Base-by-base conservation (phyloP, 37 sponge, comb jelly and placozoan species). In the Agelas oroides region DNA sequence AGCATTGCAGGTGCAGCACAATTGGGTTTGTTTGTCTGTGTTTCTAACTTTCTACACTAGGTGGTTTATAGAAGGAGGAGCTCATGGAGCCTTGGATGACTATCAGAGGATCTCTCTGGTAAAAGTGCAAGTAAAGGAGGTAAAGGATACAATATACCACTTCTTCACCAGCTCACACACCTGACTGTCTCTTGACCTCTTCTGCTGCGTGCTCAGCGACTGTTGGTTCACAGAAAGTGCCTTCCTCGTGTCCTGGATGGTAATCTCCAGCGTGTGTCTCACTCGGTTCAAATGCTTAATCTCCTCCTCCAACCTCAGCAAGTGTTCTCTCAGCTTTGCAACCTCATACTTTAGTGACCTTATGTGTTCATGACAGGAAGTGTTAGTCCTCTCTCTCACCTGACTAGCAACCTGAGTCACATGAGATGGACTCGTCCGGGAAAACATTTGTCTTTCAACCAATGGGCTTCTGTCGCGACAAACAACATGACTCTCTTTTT, bases 231-330 rank as follows among this genome's bases (percentile, higher is more conserved):
- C 70, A 21, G 91, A 90, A 8, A 90, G 55, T 11, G 59, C 25
- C 62, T 75, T 80, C 61, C 91, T 71, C 11, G 80, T 32, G 33
- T 90, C 91, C 70, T 75, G 81, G 1, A 90, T 36, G 52, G 81
- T 53, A 21, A 69, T 21, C 62, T 84, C 91, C 60, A 90, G 76
- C 12, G 82, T 59, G 14, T 55, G 23, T 32, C 71, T 64, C 1
- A 76, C 81, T 41, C 80, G 68, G 18, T 11, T 85, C 69, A 64
- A 19, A 0, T 59, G 52, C 76, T 80, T 84, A 13, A 90, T 52
- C 81, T 85, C 86, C 34, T 90, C 91, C 53, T 90, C 91, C 54
- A 85, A 70, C 65, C 68, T 85, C 54, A 90, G 57, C 35, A 90
- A 46, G 5, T 80, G 68, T 39, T 84, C 81, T 35, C 86, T 70